Evolutionary conservation across 2,888 invertebrate species (phyloP), one percentile per base, ranked within the genome.

Genomic region (Cephalotes varians): DNA sequence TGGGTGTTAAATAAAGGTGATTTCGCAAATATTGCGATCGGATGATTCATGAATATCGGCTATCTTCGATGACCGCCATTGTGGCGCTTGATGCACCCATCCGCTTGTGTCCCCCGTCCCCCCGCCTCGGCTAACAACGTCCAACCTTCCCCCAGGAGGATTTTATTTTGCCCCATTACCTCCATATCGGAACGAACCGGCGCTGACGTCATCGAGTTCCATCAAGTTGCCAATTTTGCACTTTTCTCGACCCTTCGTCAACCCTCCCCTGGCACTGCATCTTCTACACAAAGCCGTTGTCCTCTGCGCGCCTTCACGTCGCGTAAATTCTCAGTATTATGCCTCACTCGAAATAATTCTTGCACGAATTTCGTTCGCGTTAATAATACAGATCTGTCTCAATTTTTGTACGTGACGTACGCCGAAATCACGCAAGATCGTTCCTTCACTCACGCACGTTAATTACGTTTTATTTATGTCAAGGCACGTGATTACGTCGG

Each of bases 221-320:
- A 86, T 87, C 91, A 90, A 90, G 88, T 91, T 93, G 93, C 93
- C 92, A 93, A 92, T 93, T 93, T 93, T 92, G 93, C 93, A 93
- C 92, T 93, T 93, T 93, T 93, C 91, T 87, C 82, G 85, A 84
- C 84, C 83, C 84, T 86, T 86, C 79, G 62, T 82, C 80, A 85
- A 49, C 65, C 69, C 56, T 74, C 76, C 40, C 47, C 60, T 56
- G 31, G 56, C 81, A 76, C 25, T 65, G 65, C 56, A 74, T 76
- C 76, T 76, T 81, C 54, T 81, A 64, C 40, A 28, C 44, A 34
- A 25, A 28, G 62, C 51, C 25, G 18, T 51, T 79, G n/a, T 69
- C 71, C 67, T 73, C 67, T 44, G 60, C 51, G 62, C 56, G 51
- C 72, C 56, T 69, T 74, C 72, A 62, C 60, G 31, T 40, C n/a